phyloP scores from a whole-genome alignment of 1,140 invertebrate species.

The Brachionus paranguensis region DNA sequence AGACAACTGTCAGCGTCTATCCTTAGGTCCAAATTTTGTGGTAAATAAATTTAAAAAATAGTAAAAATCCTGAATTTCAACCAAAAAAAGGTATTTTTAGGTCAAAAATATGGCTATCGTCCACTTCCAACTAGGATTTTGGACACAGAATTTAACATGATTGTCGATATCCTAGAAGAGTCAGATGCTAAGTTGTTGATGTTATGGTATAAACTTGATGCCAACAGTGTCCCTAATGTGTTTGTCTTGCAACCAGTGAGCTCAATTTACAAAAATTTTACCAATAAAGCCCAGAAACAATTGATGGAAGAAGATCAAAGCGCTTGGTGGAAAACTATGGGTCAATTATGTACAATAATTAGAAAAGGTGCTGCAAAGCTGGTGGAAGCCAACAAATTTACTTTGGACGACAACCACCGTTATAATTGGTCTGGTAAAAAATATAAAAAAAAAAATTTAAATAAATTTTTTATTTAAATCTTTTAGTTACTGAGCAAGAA shows the following conservation, averaged over 20 bases:
- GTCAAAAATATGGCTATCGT: constrained; percentile 95
- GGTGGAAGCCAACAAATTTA: constrained; percentile 75
- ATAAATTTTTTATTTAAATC: constrained; percentile 20
- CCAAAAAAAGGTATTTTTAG: constrained; percentile 72
- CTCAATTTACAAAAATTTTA: constrained; percentile 91
- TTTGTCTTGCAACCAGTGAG: constrained; percentile 92
- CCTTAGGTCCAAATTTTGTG: constrained; percentile 96
- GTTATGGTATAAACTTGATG: constrained; percentile 91
- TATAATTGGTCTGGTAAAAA: constrained; percentile 92
- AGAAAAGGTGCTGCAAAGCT: constrained; percentile 80
- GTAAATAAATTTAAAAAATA: constrained; percentile 56
- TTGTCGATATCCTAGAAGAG: constrained; percentile 72
- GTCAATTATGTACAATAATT: constrained; percentile 87
- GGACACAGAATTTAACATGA: constrained; percentile 73
- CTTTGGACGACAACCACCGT: constrained; percentile 88
- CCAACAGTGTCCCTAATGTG: constrained; percentile 80
- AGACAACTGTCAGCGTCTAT: constrained; percentile 88
- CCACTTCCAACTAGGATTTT: constrained; percentile 83
- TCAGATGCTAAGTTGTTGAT: constrained; percentile 77
- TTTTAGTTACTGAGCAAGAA: constrained; percentile 84
- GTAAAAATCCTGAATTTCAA: constrained; percentile 40
- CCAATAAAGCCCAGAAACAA: constrained; percentile 81
- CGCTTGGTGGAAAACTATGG: constrained; percentile 92
- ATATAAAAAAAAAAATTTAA: background rate
- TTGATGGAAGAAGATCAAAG: constrained; percentile 63